Percentiles rank a stretch among this genome's conserved stretches.
These are phyloP conservation scores for Morpho helenor DNA, from an alignment of 2,888 invertebrate genomes.

Conservation along the genomic window DNA sequence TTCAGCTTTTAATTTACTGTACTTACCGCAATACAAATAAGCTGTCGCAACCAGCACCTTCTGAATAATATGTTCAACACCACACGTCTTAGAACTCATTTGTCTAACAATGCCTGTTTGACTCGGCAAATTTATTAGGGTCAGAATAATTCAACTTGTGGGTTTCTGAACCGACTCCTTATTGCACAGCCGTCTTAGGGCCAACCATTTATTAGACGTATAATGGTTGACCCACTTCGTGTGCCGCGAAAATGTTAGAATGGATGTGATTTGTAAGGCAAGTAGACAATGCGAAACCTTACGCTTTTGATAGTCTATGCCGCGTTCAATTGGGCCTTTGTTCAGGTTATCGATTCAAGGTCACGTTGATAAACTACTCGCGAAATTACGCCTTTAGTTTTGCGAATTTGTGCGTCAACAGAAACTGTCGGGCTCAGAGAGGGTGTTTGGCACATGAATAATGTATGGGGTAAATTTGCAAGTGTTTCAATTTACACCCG, in stretches of 20 bases:
- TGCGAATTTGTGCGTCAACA: slow-evolving; percentile 55
- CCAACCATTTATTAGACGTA: slow-evolving; percentile 71
- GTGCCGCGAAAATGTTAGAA: slow-evolving; percentile 52
- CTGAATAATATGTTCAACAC: slow-evolving; percentile 34
- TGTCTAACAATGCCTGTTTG: slow-evolving; percentile 71
- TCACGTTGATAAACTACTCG: slow-evolving; percentile 12
- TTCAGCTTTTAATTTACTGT: slow-evolving; percentile 10
- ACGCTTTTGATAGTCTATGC: slow-evolving; percentile 9
- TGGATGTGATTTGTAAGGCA: slow-evolving; percentile 59
- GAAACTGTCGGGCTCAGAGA: slow-evolving; percentile 54
- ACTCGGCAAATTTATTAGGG: slow-evolving; percentile 75
- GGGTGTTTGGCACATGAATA: slow-evolving; percentile 74
- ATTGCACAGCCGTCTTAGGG: slow-evolving; percentile 67
- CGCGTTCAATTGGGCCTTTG: slow-evolving; percentile 3
- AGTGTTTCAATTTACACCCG: slow-evolving; percentile 79
- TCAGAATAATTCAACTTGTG: slow-evolving; percentile 75
- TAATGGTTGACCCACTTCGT: slow-evolving; percentile 74
- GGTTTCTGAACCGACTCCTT: slow-evolving; percentile 69
- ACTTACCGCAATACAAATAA: slow-evolving; percentile 30
- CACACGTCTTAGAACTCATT: slow-evolving; percentile 53
- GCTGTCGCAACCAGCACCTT: slow-evolving; percentile 29
- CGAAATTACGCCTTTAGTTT: slow-evolving; percentile 35
- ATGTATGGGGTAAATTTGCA: slow-evolving; percentile 78
- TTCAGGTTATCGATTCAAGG: slow-evolving; percentile 14
- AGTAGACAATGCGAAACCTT: slow-evolving; percentile 45